These are phyloP conservation scores for Otocyon megalotis DNA, from an alignment of 2,113 vertebrate genomes.

Conservation along the genomic window DNA sequence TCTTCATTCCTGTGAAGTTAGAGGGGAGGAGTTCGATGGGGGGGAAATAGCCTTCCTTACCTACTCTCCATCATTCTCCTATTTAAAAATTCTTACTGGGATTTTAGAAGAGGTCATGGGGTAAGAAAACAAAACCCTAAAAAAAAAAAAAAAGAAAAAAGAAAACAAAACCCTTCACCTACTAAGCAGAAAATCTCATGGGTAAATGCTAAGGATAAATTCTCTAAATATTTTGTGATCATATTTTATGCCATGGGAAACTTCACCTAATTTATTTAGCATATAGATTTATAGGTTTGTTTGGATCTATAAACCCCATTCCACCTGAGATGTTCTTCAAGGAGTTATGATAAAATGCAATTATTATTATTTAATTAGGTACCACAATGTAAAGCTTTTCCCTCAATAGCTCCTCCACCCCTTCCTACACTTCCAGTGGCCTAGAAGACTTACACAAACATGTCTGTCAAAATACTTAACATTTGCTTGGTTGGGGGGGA, in stretches of 20 bases:
- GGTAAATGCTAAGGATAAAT: background rate
- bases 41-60: background rate
- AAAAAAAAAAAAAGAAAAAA: conserved; percentile 65
- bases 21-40: background rate
- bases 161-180: background rate
- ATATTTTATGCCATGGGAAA: background rate
- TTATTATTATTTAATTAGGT: background rate
- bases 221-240: background rate
- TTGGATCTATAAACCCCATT: background rate
- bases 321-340: background rate
- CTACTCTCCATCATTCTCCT: background rate
- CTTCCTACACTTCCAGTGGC: background rate
- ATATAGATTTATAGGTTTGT: background rate
- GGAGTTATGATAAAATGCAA: background rate
- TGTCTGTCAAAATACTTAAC: background rate
- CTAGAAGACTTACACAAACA: conserved; percentile 2
- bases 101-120: background rate
- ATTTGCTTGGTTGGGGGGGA: background rate
- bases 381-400: background rate
- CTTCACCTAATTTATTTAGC: background rate
- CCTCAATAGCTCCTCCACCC: background rate
- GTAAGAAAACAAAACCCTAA: conserved; percentile 38
- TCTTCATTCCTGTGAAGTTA: background rate
- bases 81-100: background rate
- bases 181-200: background rate